Conservation (phyloP, 2,113 vertebrate genomes). For the Salvelinus namaycush region DNA sequence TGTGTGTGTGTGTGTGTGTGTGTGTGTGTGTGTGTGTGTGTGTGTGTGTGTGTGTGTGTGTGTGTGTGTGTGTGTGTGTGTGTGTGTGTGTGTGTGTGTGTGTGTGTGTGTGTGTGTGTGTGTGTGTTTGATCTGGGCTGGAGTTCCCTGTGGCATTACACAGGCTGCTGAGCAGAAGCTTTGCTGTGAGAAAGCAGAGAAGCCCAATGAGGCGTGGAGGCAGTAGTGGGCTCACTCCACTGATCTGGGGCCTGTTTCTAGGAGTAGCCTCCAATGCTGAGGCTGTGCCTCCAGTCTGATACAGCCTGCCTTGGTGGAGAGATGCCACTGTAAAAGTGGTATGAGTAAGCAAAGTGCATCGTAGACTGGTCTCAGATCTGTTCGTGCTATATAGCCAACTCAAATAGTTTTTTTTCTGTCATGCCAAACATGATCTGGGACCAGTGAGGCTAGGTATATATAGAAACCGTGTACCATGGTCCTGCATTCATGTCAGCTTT, state of each 20-base stretch:
- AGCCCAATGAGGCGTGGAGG: constrained; percentile 9
- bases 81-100: constrained; percentile 4
- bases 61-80: constrained; percentile 7
- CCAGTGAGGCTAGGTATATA: no score
- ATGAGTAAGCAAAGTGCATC: no score
- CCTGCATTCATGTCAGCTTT: no score
- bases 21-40: constrained; percentile 3
- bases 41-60: not conserved
- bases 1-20: constrained; percentile 4
- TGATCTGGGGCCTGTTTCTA: no score
- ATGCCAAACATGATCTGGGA: no score
- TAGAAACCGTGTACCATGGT: no score
- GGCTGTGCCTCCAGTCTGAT: not conserved
- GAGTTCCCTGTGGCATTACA: not conserved
- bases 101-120: constrained; percentile 9
- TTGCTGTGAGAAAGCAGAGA: not conserved
- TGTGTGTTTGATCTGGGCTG: not conserved
- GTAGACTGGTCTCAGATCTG: no score
- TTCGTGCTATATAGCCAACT: no score
- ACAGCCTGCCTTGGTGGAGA: not conserved
- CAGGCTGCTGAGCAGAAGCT: not conserved
- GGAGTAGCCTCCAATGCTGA: not conserved
- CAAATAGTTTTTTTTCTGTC: no score
- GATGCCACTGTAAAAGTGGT: not conserved
- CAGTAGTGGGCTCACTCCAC: not conserved